These are phyloP conservation scores for Eretmochelys imbricata DNA, from an alignment of 2,113 vertebrate species.

Conservation along the genomic window DNA sequence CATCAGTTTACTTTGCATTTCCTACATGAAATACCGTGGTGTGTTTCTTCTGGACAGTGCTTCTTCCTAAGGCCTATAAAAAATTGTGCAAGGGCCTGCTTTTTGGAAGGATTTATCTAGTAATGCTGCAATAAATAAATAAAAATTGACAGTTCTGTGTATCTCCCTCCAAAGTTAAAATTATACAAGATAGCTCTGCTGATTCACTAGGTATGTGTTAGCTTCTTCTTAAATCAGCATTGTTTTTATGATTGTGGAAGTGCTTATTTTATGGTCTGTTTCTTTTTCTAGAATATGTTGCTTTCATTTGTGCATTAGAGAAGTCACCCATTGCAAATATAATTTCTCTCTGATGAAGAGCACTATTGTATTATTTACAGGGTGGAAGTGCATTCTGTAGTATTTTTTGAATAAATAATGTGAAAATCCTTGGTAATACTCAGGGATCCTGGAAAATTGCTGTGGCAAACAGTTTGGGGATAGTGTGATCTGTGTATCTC, in stretches of 20 bases:
- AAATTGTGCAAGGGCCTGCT: background rate
- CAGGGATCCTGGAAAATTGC: background rate
- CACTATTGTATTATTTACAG: background rate
- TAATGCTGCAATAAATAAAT: background rate
- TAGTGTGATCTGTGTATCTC: background rate
- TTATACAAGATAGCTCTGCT: background rate
- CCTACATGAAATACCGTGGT: background rate
- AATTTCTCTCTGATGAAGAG: background rate
- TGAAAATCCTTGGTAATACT: background rate
- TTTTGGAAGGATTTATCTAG: background rate
- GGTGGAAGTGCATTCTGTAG: background rate
- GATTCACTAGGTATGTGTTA: background rate
- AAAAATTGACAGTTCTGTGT: background rate
- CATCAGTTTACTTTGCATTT: background rate
- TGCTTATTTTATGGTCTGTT: background rate
- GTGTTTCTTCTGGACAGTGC: background rate
- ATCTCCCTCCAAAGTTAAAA: background rate
- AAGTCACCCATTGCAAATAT: background rate
- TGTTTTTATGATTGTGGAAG: background rate
- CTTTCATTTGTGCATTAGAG: background rate
- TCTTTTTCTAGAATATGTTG: background rate
- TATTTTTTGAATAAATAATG: background rate
- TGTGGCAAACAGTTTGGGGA: background rate
- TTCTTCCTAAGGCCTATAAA: background rate
- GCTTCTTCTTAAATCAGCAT: background rate